These are phyloP conservation scores for Cyanoderma ruficeps DNA, from an alignment of 2,113 vertebrate genomes.

Conservation along the genomic window DNA sequence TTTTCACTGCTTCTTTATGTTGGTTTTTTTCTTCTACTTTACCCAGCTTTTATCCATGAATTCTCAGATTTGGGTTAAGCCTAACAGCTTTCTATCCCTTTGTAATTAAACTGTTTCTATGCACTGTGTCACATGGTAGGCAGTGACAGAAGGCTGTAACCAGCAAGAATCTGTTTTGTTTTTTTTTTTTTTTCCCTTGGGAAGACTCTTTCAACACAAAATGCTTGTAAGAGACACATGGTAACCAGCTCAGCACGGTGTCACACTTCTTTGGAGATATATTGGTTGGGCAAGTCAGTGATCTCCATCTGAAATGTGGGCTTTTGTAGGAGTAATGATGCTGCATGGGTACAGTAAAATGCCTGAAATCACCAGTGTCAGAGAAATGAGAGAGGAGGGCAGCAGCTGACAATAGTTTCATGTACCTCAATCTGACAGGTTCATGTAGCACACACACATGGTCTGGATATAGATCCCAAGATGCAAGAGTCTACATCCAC, in stretches of 20 bases:
- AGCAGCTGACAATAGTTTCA: neutral
- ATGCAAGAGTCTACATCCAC: neutral
- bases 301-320: neutral
- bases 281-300: neutral
- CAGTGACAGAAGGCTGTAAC: conserved; percentile 5
- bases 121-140: neutral
- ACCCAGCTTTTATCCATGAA: neutral
- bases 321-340: neutral
- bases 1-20: neutral
- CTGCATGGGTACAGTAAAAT: neutral
- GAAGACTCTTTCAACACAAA: neutral
- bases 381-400: neutral
- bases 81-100: neutral
- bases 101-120: neutral
- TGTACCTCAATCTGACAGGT: neutral
- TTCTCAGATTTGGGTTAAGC: neutral
- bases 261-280: neutral
- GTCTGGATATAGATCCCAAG: neutral
- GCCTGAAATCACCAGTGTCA: neutral
- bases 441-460: neutral
- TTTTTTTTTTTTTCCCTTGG: neutral
- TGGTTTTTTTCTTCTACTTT: neutral
- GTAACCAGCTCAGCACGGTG: neutral
- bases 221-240: neutral
- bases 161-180: neutral